These are phyloP conservation scores for Amphimallon solstitiale DNA, from an alignment of 2,888 invertebrate genomes.

Conservation along the genomic window DNA sequence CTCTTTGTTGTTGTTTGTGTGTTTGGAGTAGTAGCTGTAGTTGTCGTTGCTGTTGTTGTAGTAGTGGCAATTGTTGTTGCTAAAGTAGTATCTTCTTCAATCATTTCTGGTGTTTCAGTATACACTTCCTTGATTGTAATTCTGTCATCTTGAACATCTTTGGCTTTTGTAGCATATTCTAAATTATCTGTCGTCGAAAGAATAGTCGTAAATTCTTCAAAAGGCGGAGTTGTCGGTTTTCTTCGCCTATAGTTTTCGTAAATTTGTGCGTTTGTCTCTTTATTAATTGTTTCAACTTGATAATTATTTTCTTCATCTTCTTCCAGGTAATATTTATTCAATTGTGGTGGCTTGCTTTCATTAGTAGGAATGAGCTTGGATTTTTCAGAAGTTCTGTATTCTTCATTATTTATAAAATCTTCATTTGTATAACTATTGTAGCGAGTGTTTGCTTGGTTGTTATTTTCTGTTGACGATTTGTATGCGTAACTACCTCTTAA, in stretches of 20 bases:
- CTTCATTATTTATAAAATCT: background rate
- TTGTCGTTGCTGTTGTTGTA: constrained; percentile 43
- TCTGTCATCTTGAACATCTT: constrained; percentile 34
- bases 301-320: constrained; percentile 17
- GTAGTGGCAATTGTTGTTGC: constrained; percentile 41
- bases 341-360: background rate
- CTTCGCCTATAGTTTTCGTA: constrained; percentile 29
- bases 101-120: constrained; percentile 33
- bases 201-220: constrained; percentile 18
- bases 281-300: constrained; percentile 15
- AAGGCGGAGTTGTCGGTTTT: constrained; percentile 7
- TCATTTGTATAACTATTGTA: background rate
- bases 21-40: constrained; percentile 50
- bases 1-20: constrained; percentile 59
- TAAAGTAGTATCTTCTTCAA: constrained; percentile 36
- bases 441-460: background rate
- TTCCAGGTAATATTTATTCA: background rate
- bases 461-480: background rate
- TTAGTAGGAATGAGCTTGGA: background rate
- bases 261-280: constrained; percentile 30
- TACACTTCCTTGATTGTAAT: constrained; percentile 45
- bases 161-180: background rate
- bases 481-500: constrained; percentile 19
- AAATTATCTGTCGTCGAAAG: background rate
- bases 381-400: background rate